Conservation (phyloP, 2,888 invertebrate species). For the Rhagonycha lutea region DNA sequence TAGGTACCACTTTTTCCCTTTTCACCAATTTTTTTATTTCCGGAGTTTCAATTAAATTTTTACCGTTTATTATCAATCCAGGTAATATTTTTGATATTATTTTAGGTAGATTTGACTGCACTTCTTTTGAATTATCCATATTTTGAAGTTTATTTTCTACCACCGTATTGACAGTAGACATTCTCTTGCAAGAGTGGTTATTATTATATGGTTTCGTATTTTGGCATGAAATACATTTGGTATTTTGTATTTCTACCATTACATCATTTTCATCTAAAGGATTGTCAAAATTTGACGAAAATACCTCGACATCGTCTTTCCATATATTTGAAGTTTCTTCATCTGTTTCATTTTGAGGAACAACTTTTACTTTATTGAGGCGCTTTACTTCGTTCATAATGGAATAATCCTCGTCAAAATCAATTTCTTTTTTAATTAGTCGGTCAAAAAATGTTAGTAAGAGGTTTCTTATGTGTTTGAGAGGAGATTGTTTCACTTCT, state of each 20-base stretch:
- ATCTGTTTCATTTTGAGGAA: background rate
- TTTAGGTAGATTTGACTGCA: background rate
- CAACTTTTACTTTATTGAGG: background rate
- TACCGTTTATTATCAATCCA: background rate
- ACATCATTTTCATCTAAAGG: background rate
- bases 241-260: background rate
- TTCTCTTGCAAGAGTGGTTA: background rate
- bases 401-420: background rate
- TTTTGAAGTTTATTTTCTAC: background rate
- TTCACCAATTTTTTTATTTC: background rate
- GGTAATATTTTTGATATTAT: background rate
- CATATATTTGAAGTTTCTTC: background rate
- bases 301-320: background rate
- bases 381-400: background rate
- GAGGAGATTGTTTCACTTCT: background rate
- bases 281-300: background rate
- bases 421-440: background rate
- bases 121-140: background rate
- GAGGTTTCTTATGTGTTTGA: conserved; percentile 1
- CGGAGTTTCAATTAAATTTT: background rate
- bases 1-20: background rate
- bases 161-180: background rate
- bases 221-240: background rate
- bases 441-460: background rate
- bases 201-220: background rate